Evolutionary conservation across 2,113 vertebrate species (phyloP), one percentile per base, ranked within the genome.

Genomic region (Anas platyrhynchos): DNA sequence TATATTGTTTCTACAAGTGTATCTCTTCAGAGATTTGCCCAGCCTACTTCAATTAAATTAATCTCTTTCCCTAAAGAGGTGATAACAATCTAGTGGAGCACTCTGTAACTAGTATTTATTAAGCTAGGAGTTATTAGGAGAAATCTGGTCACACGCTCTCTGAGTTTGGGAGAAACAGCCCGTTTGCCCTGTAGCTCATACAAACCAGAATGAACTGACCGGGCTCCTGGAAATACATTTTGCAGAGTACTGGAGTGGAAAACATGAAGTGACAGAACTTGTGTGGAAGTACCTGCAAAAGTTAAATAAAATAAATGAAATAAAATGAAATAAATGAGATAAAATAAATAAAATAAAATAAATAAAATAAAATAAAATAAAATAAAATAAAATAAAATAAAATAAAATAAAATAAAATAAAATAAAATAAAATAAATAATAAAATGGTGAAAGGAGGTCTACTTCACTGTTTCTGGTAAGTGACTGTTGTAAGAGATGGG

Each of bases 161-260:
- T 20, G 38, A 65, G 18, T 50, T 5, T 43, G 31, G 17, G 29
- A 74, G 48, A 78, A 55, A 16, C 22, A 68, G 36, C 11, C 26
- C 6, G 3, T 63, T 73, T 7, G 65, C 38, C 20, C 12, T 2
- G 0, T 5, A 65, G n/a, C 14, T 78, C 17, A 13, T 5, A 8
- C 68, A 32, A 71, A 20, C 27, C 14, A 76, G 26, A 46, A 55
- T 8, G 72, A 89, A 36, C 12, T 13, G 10, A 27, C 4, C 1
- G 0, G 36, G 27, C 41, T 77, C 46, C 75, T 32, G 34, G 38
- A 41, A 88, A 81, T 25, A 29, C 21, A 11, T 91, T 81, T 85
- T 77, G 59, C 65, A 43, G 18, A 54, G 26, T 59, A 20, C 31
- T 27, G 34, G 72, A 43, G 8, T 11, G n/a, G 50, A 89, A 85